Evolutionary conservation across 2,888 invertebrate species (phyloP).

Genomic region (Halictus quadricinctus): DNA sequence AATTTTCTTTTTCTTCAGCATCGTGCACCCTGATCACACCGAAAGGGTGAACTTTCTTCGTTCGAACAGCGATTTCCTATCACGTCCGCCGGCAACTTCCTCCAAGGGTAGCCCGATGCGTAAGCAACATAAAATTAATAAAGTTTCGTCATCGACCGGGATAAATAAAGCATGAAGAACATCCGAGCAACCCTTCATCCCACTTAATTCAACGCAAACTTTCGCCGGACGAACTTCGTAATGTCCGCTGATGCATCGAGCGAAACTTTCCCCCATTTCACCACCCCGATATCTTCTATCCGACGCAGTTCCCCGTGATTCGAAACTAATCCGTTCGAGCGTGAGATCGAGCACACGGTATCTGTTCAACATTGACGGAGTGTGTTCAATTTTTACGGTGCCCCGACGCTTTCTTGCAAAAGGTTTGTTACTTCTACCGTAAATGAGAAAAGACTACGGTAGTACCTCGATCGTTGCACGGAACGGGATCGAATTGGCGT

Average conservation of each 20-base stretch:
- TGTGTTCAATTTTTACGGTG: not conserved
- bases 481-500: too few relatives aligned
- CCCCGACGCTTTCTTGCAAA: not conserved
- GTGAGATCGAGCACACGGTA: not conserved
- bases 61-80: slow-evolving; percentile 9
- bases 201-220: slow-evolving; percentile 13
- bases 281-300: not conserved
- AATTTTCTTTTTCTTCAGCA: not conserved
- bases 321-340: not conserved
- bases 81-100: not conserved
- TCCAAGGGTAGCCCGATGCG: not conserved
- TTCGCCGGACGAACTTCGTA: slow-evolving; percentile 2
- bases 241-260: slow-evolving; percentile 11
- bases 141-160: not conserved
- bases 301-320: slow-evolving; percentile 1
- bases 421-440: too few relatives aligned
- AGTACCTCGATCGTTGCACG: too few relatives aligned
- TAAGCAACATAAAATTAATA: slow-evolving; percentile 5
- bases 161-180: slow-evolving; percentile 9
- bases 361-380: not conserved
- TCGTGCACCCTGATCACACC: not conserved
- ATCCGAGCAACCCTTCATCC: not conserved
- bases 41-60: not conserved
- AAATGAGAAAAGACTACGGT: too few relatives aligned
- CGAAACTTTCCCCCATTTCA: not conserved